phyloP scores from a whole-genome alignment of 2,113 vertebrate genomes.

The Hemiprocne comata region DNA sequence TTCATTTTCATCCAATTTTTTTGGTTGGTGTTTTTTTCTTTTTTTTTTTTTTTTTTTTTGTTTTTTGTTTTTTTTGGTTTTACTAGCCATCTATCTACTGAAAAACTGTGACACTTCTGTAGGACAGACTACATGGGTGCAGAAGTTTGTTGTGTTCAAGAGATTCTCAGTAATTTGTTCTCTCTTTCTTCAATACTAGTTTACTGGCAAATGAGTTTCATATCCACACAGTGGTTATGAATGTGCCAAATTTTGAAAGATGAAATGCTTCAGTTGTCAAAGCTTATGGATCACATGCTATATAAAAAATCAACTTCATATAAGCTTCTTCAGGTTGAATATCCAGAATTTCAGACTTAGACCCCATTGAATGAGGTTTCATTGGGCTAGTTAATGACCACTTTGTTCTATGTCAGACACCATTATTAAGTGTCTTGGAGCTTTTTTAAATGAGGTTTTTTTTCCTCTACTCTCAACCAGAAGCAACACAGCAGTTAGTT shows the following conservation, averaged over 20 bases:
- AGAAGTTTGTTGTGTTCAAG: not conserved
- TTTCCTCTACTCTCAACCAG: not conserved
- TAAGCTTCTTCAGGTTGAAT: not conserved
- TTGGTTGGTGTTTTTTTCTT: not conserved
- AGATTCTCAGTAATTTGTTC: not conserved
- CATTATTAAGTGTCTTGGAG: constrained; percentile 18
- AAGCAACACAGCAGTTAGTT: constrained; percentile 9
- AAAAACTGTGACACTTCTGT: not conserved
- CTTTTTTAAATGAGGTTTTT: constrained; percentile 4
- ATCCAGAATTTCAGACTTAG: not conserved
- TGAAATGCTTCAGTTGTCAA: not conserved
- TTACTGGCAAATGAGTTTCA: not conserved
- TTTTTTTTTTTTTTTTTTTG: not conserved
- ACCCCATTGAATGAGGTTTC: not conserved
- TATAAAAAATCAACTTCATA: not conserved
- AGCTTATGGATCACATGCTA: not conserved
- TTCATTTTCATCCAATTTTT: constrained; percentile 55
- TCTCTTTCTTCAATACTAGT: not conserved
- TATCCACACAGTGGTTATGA: not conserved
- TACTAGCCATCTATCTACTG: not conserved
- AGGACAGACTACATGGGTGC: not conserved
- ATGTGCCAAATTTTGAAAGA: not conserved
- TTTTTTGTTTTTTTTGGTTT: not conserved
- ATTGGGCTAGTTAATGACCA: not conserved
- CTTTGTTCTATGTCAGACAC: constrained; percentile 15